phyloP scores from a whole-genome alignment of 2,113 vertebrate species.

The Prunella fulvescens region DNA sequence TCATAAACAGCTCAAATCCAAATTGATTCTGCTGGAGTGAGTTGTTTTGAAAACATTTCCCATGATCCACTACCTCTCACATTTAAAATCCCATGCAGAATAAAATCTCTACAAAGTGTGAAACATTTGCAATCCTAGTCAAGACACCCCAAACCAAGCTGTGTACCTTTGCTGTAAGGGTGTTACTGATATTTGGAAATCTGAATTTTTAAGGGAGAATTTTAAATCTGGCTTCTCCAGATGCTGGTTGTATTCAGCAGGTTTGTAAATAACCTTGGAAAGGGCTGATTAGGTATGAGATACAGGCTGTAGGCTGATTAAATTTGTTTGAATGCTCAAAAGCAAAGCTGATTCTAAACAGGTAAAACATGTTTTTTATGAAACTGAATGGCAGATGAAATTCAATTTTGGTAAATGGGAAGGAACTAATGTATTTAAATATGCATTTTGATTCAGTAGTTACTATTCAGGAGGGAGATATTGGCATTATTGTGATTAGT shows the following conservation, averaged over 20 bases:
- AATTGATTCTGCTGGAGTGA: background rate
- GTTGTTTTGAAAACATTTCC: background rate
- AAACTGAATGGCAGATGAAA: background rate
- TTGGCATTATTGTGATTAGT: background rate
- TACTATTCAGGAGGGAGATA: background rate
- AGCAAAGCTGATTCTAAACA: background rate
- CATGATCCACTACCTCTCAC: background rate
- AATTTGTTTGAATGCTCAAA: background rate
- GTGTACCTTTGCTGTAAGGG: background rate
- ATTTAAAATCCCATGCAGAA: background rate
- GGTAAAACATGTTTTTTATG: background rate
- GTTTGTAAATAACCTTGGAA: background rate
- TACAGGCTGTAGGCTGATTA: background rate
- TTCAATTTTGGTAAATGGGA: background rate
- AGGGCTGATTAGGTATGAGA: background rate
- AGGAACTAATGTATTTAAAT: background rate
- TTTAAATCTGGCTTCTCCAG: background rate
- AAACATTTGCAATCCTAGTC: background rate
- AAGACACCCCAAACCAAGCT: background rate
- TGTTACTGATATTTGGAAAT: background rate
- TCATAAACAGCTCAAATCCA: background rate
- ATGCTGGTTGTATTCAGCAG: background rate
- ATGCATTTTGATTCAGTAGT: background rate
- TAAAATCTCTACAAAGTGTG: background rate
- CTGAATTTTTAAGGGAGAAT: background rate